Evolutionary conservation across 2,888 invertebrate species (phyloP), one percentile per base, ranked within the genome.

Genomic region (Caenorhabditis sulstoni): DNA sequence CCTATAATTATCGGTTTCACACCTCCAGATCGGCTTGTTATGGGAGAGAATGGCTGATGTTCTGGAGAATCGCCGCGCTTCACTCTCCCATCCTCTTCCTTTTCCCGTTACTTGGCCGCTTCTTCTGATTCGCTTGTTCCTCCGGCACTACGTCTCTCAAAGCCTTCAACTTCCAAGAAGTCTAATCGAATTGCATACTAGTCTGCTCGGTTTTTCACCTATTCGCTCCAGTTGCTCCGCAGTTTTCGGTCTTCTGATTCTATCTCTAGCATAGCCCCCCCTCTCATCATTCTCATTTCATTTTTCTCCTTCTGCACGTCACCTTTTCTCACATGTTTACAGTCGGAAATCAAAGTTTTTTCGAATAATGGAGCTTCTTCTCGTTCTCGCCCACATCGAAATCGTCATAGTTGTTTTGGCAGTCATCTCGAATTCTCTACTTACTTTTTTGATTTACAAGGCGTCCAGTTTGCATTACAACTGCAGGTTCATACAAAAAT

Each of bases 391-490:
- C 5, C 62, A 62, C 20, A 29, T 62, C 29, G 71, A 71, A 39
- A 64, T 71, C 8, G 5, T 52, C 18, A 62, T 64, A 7, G 71
- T 71, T 20, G 7, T 71, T 12, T 12, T 71, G 47, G 71, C 57
- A 4, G 16, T 71, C 0, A 9, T 55, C 1, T 71, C 71, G 0
- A 71, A 71, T n/a, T 45, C 55, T 14, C 12, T 71, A 18, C 41
- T 71, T 29, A 64, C 41, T 37, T 71, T 41, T 29, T 49, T 71
- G 49, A 47, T 71, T 14, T 44, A 47, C 23, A 45, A 47, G 14
- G 61, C 71, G 0, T 49, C 55, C 20, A 71, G 71, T 64, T 49
- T 71, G 23, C 71, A 71, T 49, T 49, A 16, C 8, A 62, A 62
- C 49, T 71, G 71, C 71, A 55, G 70, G 70, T 70, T 29, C 29